Base-by-base conservation (phyloP, 2,797 vertebrate genomes). In the Muscicapa striata region DNA sequence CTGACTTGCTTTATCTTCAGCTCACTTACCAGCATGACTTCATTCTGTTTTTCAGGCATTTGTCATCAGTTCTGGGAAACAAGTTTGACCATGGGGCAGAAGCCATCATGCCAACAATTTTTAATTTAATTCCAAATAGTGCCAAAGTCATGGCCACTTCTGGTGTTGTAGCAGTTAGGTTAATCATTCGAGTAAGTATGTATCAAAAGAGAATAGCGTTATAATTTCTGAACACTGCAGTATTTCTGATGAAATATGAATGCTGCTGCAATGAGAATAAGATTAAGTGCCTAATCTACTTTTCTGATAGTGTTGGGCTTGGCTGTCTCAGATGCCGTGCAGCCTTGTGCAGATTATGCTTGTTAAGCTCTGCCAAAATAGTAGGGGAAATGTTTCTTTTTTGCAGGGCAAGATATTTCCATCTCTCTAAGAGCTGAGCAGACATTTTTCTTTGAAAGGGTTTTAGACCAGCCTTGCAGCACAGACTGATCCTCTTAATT, bases 111-210 rank as follows among this genome's bases (percentile, higher is more conserved):
- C 99, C 99, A 97, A 99, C 98, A 3, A 98, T 99, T 96, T 99
- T 99, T 96, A 99, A 99, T 98, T 98, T 99, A 38, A 99, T 99
- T 96, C 99, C 99, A 34, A 99, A 99, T 97, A 99, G 99, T 97
- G 99, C 99, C 98, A 99, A 99, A 98, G 97, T 99, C 95, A 99
- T 99, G 98, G 99, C 99, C 96, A 99, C 99, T 27, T 99, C 99
- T 21, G 99, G 99, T 55, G 94, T 99, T 92, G 99, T 99, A 68
- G 98, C 98, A 93, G 99, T 99, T 92, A 98, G 99, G 92, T 98
- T 99, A 98, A 99, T 99, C 93, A 99, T 99, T 94, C 98, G 99
- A 97, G 99, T 99, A 95, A 98, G 98, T 98, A 68, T 75, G 15
- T 59, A 36, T 77, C 62, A 89, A 62, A 64, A 55, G 27, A 73